These are phyloP conservation scores for Listronotus bonariensis DNA, from an alignment of 1,140 invertebrate species.

Conservation along the genomic window DNA sequence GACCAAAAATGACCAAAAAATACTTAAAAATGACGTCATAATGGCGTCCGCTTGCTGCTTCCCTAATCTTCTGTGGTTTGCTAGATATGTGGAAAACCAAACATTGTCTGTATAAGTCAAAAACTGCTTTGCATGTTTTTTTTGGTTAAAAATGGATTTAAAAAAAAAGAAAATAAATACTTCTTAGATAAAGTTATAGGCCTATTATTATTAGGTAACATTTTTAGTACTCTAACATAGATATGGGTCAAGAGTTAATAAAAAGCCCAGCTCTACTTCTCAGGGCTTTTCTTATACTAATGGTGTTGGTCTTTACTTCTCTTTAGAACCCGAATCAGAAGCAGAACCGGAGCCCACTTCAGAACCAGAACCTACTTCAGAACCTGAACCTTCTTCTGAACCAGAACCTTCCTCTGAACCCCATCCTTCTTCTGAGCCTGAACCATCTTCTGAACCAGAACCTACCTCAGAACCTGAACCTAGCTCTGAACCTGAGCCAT, in stretches of 20 bases:
- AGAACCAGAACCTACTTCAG: conserved; percentile 55
- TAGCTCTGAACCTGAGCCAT: conserved; percentile 56
- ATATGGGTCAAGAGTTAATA: background rate
- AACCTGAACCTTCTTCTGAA: conserved; percentile 55
- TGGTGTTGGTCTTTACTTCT: conserved; percentile 56
- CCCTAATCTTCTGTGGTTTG: too few species aligned
- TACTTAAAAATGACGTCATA: too few species aligned
- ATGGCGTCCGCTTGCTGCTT: too few species aligned
- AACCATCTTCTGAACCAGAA: conserved; percentile 53
- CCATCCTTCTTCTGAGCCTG: conserved; percentile 52
- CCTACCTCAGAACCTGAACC: conserved; percentile 57
- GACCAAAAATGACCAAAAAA: too few species aligned
- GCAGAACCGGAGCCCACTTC: conserved; percentile 56
- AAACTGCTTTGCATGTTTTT: too few species aligned
- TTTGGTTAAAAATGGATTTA: too few species aligned
- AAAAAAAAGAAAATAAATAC: too few species aligned
- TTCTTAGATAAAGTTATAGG: too few species aligned
- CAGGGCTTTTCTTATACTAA: conserved; percentile 33
- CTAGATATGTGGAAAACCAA: too few species aligned
- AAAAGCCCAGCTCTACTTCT: conserved; percentile 6
- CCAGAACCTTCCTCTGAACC: conserved; percentile 53
- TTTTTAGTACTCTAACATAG: conserved; percentile 2
- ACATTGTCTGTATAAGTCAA: too few species aligned
- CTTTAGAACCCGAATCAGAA: conserved; percentile 52
- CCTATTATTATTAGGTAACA: too few species aligned